Evolutionary conservation across 2,113 vertebrate species (phyloP).

Genomic region (Perccottus glenii): DNA sequence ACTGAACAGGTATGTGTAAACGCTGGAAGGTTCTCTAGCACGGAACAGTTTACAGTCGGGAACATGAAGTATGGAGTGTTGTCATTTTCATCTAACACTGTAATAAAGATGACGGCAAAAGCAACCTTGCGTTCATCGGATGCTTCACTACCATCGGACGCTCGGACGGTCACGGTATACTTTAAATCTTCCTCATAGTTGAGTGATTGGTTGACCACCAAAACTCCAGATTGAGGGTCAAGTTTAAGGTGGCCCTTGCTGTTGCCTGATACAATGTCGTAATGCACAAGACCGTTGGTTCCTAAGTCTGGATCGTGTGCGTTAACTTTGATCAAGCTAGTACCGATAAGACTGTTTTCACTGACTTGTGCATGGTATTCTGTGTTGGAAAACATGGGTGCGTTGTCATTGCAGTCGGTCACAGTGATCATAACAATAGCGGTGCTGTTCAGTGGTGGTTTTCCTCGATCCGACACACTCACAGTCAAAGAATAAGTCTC

Average conservation of each 20-base stretch:
- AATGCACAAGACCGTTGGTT: conserved; percentile 79
- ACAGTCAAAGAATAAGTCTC: conserved; percentile 81
- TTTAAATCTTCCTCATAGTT: conserved; percentile 86
- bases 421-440: conserved; percentile 80
- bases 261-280: conserved; percentile 86
- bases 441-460: conserved; percentile 82
- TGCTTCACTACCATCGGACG: conserved; percentile 77
- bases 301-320: conserved; percentile 85
- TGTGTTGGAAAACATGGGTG: conserved; percentile 80
- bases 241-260: conserved; percentile 81
- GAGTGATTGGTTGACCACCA: conserved; percentile 79
- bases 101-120: conserved; percentile 82
- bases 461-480: conserved; percentile 82
- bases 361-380: conserved; percentile 82
- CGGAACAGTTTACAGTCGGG: conserved; percentile 79
- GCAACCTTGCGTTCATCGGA: conserved; percentile 72
- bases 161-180: conserved; percentile 85
- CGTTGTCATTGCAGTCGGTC: conserved; percentile 89
- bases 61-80: conserved; percentile 87
- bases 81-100: conserved; percentile 90
- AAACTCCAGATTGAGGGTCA: conserved; percentile 80
- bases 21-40: conserved; percentile 86
- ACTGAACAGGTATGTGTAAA: conserved; percentile 84
- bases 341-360: conserved; percentile 82
- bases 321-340: conserved; percentile 78